Conservation (phyloP, 2,888 invertebrate genomes). For the Tromatobia lineatoria region DNA sequence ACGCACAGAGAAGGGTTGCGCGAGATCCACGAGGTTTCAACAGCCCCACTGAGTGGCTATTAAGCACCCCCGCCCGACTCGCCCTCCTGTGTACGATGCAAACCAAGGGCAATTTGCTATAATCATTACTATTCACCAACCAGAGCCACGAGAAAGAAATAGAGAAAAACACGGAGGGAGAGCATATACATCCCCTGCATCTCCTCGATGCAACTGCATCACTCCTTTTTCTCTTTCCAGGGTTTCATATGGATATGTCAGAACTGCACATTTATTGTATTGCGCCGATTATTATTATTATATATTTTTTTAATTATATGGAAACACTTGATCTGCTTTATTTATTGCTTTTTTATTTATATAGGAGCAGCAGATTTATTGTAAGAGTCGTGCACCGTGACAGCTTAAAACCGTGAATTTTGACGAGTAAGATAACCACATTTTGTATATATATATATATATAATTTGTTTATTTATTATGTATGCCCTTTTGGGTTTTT, state of each 20-base stretch:
- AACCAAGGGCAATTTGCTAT: constrained; percentile 83
- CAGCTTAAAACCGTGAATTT: too few species aligned
- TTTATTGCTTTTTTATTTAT: neutral
- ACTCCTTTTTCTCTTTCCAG: neutral
- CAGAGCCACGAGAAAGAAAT: constrained; percentile 68
- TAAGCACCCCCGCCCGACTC: constrained; percentile 76
- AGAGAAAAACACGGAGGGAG: constrained; percentile 53
- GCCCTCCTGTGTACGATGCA: constrained; percentile 70
- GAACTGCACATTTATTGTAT: neutral
- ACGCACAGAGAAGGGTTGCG: constrained; percentile 82
- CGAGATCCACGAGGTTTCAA: constrained; percentile 76
- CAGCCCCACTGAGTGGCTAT: constrained; percentile 84
- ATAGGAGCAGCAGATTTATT: too few species aligned
- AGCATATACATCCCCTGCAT: constrained; percentile 42
- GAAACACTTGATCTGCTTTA: neutral
- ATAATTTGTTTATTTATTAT: too few species aligned
- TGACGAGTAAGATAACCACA: too few species aligned
- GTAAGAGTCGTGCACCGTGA: too few species aligned
- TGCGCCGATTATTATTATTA: neutral
- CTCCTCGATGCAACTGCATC: constrained; percentile 45
- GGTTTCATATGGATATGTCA: neutral
- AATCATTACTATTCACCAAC: constrained; percentile 83
- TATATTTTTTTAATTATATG: neutral
- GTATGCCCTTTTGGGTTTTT: too few species aligned
- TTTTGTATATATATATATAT: too few species aligned